These are phyloP conservation scores for Sebastolobus alascanus DNA, from an alignment of 2,797 vertebrate species.

Conservation along the genomic window DNA sequence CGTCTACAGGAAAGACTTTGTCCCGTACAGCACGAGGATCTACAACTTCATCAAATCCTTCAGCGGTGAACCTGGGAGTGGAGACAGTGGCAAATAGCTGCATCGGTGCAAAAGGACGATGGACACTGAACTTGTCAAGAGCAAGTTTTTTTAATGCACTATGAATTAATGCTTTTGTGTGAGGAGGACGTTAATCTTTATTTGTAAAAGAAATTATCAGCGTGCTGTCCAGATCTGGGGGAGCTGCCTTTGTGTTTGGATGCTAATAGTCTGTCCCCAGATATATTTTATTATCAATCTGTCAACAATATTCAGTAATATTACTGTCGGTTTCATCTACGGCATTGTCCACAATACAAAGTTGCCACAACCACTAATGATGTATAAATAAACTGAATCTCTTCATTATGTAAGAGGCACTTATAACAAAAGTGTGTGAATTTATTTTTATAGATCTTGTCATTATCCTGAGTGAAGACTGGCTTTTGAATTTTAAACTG, in stretches of 20 bases:
- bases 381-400: conserved; percentile 1
- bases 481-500: neutral
- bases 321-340: neutral
- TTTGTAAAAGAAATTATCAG: neutral
- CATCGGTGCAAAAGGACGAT: neutral
- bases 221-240: neutral
- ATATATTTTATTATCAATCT: neutral
- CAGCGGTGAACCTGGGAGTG: conserved; percentile 18
- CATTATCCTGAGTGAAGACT: neutral
- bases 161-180: conserved; percentile 1
- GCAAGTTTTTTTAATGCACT: neutral
- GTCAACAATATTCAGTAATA: neutral
- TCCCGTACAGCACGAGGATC: conserved; percentile 76
- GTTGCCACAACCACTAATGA: neutral
- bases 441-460: neutral
- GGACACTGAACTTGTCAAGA: neutral
- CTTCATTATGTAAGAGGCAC: neutral
- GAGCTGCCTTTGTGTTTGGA: neutral
- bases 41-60: conserved; percentile 64
- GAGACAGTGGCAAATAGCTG: conserved; percentile 40
- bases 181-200: neutral
- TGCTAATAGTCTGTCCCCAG: too few species aligned
- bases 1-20: conserved; percentile 76
- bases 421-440: neutral
- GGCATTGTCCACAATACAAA: neutral